Base-by-base conservation (phyloP, 2,797 vertebrate species). In the Sorex maritimensis region DNA sequence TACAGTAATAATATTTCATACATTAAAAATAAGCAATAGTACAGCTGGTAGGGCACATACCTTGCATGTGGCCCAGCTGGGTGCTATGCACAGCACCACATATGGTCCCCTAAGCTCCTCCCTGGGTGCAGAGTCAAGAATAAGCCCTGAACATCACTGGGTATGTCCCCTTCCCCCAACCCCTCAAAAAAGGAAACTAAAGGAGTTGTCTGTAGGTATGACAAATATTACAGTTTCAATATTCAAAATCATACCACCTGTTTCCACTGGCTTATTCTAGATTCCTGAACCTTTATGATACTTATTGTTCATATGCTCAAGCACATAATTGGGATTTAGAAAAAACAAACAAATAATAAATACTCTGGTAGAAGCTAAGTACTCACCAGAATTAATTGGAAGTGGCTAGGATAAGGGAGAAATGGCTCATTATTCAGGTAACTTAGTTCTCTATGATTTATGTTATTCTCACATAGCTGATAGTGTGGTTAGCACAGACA, bases 231-330 rank as follows among this genome's bases (percentile, higher is more conserved):
- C 1, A 68, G 34, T 84, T 88, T 90, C 84, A 94, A 91, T 91
- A 96, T 73, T 96, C 55, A 84, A 93, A 94, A 92, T 84, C 75
- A 14, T 74, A 88, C 94, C 15, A 41, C 12, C n/a, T 92, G 49
- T 87, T 86, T 93, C 41, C 38, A 38, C 17, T 84, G 69, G 81
- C n/a, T 95, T 93, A 82, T 77, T 94, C 28, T 68, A 13, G 52
- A 75, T 5, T 72, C 38, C 38, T 86, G 67, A 93, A 55, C 14
- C 10, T 44, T 93, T 81, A 90, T 80, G 23, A 90, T 94, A 88
- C n/a, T 85, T 92, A 84, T 87, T 93, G 63, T 91, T 86, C 72
- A 83, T 19, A 84, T 26, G 84, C 17, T 86, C 73, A 95, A 67
- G 86, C 61, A n/a, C 1, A 15, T 58, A 79, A 82, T 24, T 82